Evolutionary conservation across 1,140 invertebrate species (phyloP).

Genomic region (Saccostrea cuccullata): DNA sequence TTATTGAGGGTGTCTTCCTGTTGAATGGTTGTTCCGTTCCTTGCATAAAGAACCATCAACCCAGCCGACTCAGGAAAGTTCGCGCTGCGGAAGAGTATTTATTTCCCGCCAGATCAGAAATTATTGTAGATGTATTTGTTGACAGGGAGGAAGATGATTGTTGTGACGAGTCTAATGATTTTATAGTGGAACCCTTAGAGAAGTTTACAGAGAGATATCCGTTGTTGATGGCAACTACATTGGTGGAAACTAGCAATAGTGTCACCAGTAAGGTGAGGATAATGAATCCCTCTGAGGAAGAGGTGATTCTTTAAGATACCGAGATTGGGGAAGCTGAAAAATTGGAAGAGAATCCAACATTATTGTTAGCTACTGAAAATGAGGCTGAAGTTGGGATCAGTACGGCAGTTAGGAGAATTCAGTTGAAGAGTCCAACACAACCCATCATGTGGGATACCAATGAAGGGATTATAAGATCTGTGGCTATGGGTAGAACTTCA

Average conservation of each 20-base stretch:
- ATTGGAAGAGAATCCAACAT: background rate
- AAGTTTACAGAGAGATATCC: constrained; percentile 25
- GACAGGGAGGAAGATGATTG: background rate
- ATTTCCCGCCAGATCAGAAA: no score
- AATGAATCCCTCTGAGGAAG: constrained; percentile 42
- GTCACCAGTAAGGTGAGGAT: background rate
- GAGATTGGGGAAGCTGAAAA: constrained; percentile 42
- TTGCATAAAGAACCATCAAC: constrained; percentile 31
- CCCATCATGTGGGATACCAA: background rate
- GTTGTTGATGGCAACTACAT: constrained; percentile 34
- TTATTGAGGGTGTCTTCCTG: constrained; percentile 38
- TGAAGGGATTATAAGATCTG: background rate
- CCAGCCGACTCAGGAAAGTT: constrained; percentile 19
- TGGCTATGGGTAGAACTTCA: background rate
- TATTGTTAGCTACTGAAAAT: constrained; percentile 19
- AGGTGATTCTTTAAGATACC: constrained; percentile 16
- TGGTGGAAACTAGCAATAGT: background rate
- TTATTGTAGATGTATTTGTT: no score
- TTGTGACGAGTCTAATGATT: background rate
- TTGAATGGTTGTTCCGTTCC: constrained; percentile 40
- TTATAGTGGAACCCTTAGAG: constrained; percentile 41
- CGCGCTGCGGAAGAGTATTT: background rate
- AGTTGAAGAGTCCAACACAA: background rate
- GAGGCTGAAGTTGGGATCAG: background rate
- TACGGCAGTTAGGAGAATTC: constrained; percentile 21